Evolutionary conservation across 2,113 vertebrate species (phyloP).

Genomic region (Okapia johnstoni): DNA sequence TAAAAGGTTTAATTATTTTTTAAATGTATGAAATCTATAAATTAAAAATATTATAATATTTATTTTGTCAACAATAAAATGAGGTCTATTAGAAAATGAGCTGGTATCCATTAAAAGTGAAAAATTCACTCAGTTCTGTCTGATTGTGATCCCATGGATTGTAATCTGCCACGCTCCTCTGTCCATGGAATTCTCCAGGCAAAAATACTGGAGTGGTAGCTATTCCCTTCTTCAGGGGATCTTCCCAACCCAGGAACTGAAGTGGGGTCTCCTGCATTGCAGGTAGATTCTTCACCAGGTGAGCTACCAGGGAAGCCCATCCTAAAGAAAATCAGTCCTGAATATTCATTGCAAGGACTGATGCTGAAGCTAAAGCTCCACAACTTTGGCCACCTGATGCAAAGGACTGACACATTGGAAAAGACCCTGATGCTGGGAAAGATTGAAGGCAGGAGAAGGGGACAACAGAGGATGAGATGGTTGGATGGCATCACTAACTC

Average conservation of each 20-base stretch:
- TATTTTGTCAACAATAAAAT: not conserved
- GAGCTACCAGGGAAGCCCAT: not conserved
- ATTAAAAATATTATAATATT: not conserved
- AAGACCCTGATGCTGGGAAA: not conserved
- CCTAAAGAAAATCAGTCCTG: not conserved
- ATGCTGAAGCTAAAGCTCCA: not conserved
- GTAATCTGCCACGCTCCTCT: not conserved
- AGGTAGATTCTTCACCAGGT: not conserved
- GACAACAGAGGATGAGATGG: not conserved
- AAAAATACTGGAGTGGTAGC: not conserved
- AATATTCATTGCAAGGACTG: not conserved
- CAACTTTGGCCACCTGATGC: not conserved
- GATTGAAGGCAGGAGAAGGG: not conserved
- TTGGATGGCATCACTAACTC: not conserved
- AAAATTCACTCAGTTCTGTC: not conserved
- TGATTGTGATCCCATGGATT: not conserved
- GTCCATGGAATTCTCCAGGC: not conserved
- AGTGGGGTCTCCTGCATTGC: not conserved
- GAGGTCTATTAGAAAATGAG: not conserved
- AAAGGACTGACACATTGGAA: not conserved
- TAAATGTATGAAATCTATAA: not conserved
- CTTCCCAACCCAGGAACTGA: not conserved
- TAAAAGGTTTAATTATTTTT: not conserved
- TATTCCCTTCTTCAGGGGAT: not conserved
- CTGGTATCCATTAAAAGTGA: not conserved